Conservation (phyloP, 2,113 vertebrate genomes). For the Poicephalus gulielmi region DNA sequence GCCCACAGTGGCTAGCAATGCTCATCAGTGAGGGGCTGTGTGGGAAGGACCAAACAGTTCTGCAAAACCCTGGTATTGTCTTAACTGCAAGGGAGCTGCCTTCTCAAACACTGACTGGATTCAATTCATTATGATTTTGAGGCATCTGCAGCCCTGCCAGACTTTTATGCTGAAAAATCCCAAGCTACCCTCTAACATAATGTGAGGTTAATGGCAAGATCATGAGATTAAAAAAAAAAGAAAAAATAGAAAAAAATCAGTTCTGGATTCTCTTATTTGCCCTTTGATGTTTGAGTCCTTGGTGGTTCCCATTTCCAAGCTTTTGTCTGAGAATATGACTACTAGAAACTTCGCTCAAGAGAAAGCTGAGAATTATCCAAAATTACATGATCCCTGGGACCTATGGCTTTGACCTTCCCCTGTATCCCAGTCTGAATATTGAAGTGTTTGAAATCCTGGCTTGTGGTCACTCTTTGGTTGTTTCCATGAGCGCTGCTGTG, state of each 20-base stretch:
- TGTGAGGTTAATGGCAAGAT: constrained; percentile 41
- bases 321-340: constrained; percentile 14
- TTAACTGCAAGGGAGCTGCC: neutral
- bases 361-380: neutral
- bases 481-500: neutral
- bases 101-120: neutral
- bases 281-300: constrained; percentile 37
- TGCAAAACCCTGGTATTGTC: neutral
- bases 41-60: neutral
- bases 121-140: constrained; percentile 7
- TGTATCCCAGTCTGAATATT: neutral
- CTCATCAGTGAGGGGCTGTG: neutral
- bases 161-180: constrained; percentile 19
- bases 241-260: neutral
- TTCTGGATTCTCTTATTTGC: constrained; percentile 29
- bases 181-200: neutral
- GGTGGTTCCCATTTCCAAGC: constrained; percentile 27
- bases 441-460: neutral
- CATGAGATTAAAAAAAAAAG: neutral
- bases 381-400: neutral
- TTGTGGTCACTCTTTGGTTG: neutral
- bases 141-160: constrained; percentile 27
- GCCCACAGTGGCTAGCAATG: accelerated
- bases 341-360: neutral
- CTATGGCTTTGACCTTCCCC: neutral